A percentile compares a stretch with the other conserved stretches of the same genome.
These are phyloP conservation scores for Artibeus jamaicensis DNA, from an alignment of 2,797 vertebrate species.

Conservation along the genomic window DNA sequence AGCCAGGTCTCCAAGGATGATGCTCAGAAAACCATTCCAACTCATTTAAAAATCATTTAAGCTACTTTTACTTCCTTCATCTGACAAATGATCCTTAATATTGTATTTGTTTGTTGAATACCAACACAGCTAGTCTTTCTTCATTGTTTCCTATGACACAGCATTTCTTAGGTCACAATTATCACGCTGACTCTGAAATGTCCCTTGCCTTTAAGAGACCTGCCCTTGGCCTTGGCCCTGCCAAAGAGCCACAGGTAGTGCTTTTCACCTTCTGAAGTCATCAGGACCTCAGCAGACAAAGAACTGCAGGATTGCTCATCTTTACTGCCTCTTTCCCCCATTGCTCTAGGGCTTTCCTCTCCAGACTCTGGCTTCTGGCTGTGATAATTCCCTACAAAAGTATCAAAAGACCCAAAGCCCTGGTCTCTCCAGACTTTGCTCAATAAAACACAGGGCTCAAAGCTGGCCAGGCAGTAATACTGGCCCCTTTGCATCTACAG, in stretches of 20 bases:
- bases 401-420: background rate
- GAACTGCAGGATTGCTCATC: background rate
- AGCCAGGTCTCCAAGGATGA: background rate
- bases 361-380: background rate
- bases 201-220: background rate
- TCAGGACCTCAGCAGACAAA: background rate
- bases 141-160: background rate
- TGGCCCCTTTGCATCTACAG: background rate
- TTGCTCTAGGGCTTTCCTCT: background rate
- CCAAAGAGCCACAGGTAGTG: background rate
- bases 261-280: background rate
- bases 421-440: background rate
- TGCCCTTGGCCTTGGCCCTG: too few relatives aligned
- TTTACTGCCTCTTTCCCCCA: background rate
- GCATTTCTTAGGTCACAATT: background rate
- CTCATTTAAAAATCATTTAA: background rate
- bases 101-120: background rate
- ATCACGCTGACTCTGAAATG: background rate
- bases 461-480: background rate
- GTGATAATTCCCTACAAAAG: background rate
- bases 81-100: background rate
- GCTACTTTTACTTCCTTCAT: background rate
- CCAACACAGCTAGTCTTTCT: background rate
- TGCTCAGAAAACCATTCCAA: background rate
- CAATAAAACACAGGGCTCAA: background rate